A percentile compares a stretch with the other conserved stretches of the same genome.
phyloP scores from a whole-genome alignment of 92 coral and sea anemone genomes.

The Porites divaricata region DNA sequence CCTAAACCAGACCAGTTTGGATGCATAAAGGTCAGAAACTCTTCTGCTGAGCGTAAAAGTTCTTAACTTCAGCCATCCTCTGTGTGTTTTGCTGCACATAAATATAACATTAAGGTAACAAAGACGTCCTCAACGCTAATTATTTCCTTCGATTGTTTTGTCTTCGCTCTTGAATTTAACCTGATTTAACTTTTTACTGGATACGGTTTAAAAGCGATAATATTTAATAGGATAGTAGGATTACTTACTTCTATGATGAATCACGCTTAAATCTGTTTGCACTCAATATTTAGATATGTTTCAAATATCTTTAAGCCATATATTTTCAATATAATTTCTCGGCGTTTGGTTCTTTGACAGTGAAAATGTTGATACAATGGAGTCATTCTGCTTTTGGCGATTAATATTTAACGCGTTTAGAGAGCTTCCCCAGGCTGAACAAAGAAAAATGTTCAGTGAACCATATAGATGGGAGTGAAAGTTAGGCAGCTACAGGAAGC shows the following conservation, averaged over 20 bases:
- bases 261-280: too few species aligned
- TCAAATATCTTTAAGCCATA: background rate
- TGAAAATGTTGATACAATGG: constrained; percentile 8
- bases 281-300: background rate
- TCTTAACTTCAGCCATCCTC: too few species aligned
- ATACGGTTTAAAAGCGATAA: too few species aligned
- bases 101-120: too few species aligned
- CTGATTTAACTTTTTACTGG: too few species aligned
- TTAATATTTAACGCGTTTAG: constrained; percentile 10
- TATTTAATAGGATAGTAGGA: too few species aligned
- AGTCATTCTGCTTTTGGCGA: constrained; percentile 14
- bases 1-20: background rate
- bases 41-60: background rate
- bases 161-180: too few species aligned
- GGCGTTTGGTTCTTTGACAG: background rate
- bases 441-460: constrained; percentile 14
- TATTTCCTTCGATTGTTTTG: too few species aligned
- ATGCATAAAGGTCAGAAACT: constrained; percentile 3
- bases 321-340: too few species aligned
- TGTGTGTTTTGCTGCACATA: too few species aligned
- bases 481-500: background rate
- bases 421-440: background rate
- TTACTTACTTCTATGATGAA: too few species aligned
- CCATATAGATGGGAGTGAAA: background rate
- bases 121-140: too few species aligned